Evolutionary conservation across 2,797 vertebrate genomes (phyloP), one percentile per base, ranked within the genome.

Genomic region (Siniperca obscura): DNA sequence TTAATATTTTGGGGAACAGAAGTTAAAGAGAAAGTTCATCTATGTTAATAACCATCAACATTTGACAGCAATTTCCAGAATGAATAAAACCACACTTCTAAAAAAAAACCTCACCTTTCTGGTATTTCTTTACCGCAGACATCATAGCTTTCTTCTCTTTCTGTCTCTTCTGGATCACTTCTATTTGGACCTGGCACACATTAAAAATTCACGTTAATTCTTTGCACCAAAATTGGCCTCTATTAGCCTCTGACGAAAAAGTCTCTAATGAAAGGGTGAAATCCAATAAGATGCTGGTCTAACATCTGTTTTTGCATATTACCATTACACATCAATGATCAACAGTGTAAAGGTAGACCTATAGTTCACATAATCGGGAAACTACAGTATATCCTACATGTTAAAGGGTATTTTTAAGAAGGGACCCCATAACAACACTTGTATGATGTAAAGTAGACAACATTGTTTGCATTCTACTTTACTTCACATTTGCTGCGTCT

Each of bases 91-190:
- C 30, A 30, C 30, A 30, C 30, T 30, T 30, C 30, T 30, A 30
- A 30, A 30, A 30, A 30, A 30, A 30, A n/a, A n/a, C n/a, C 83
- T 68, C 64, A 99, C 98, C 98, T 97, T 98, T 99, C 94, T 99
- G 98, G 70, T 98, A 99, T 80, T 97, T 99, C 94, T 99, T 99
- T 36, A 99, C 96, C 72, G 97, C 96, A 1, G 93, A 90, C 96
- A 99, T 96, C 97, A 99, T 98, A 8, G 96, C 96, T 74, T 97
- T 96, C 92, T 99, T 99, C 91, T 98, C 97, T 82, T 95, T 97
- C 89, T 99, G 98, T 78, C 98, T 97, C 94, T 96, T 98, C 92
- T 99, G 98, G 73, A 99, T 95, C 81, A 99, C 95, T 82, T 99
- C 96, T 48, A 95, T 91, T 96, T 99, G 98, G 44, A 99, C 97